Evolutionary conservation across 2,888 invertebrate species (phyloP).

Genomic region (Watsonalla binaria): DNA sequence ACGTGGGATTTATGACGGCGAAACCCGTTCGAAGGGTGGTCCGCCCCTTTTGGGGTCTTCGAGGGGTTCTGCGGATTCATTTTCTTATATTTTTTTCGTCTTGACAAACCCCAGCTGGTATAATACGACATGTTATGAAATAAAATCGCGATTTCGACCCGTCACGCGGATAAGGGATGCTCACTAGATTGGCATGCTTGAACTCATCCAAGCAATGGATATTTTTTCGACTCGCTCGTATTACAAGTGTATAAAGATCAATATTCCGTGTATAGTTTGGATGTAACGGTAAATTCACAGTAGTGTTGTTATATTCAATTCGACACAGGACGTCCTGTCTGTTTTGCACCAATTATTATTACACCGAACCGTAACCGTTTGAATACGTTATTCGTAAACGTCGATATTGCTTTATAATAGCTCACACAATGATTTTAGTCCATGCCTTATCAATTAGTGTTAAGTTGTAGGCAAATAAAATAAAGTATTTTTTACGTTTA

Average conservation of each 20-base stretch:
- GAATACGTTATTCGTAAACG: conserved; percentile 38
- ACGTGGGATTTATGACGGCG: conserved; percentile 74
- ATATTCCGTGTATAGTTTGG: conserved; percentile 18
- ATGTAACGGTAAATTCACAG: conserved; percentile 25
- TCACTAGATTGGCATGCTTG: conserved; percentile 45
- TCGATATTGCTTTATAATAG: conserved; percentile 16
- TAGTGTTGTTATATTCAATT: conserved; percentile 48
- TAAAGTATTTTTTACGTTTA: too few relatives aligned
- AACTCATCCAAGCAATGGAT: conserved; percentile 1
- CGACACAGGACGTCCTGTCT: conserved; percentile 75
- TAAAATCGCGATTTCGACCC: conserved; percentile 78
- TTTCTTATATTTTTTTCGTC: conserved; percentile 72
- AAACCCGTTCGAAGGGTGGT: conserved; percentile 75
- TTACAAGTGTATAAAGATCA: conserved; percentile 16
- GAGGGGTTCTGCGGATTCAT: conserved; percentile 55
- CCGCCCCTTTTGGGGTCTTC: conserved; percentile 41
- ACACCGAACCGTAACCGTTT: conserved; percentile 63
- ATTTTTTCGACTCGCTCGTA: conserved; percentile 10
- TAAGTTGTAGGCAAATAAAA: too few relatives aligned
- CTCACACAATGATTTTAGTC: background rate
- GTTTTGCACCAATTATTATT: conserved; percentile 75
- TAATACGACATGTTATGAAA: conserved; percentile 73
- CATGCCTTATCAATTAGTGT: background rate
- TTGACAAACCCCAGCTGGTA: conserved; percentile 76
- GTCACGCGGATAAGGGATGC: conserved; percentile 69